Percentiles rank a stretch among this genome's conserved stretches.
Conservation (phyloP, 2,797 vertebrate species). For the Anguilla anguilla region DNA sequence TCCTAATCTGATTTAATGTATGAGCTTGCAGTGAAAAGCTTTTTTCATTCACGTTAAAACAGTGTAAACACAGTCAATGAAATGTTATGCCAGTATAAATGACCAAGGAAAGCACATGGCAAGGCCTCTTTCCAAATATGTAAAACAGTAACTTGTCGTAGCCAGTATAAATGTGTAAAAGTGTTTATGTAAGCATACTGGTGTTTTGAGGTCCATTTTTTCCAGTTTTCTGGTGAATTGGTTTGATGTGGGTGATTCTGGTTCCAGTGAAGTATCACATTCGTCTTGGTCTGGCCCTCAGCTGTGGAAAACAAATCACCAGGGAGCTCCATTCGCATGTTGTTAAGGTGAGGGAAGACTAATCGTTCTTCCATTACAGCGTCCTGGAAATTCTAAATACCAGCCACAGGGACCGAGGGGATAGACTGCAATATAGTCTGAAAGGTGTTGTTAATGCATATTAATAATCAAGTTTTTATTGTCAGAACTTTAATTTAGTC, state of each 20-base stretch:
- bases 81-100: neutral
- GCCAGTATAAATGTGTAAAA: slow-evolving; percentile 16
- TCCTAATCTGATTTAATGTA: neutral
- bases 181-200: neutral
- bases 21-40: neutral
- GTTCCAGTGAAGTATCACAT: neutral
- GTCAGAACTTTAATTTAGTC: neutral
- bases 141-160: neutral
- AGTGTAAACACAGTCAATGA: neutral
- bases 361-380: neutral
- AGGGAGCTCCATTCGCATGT: neutral
- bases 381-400: neutral
- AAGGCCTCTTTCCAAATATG: neutral
- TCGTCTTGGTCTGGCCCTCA: slow-evolving; percentile 4
- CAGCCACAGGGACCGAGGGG: neutral
- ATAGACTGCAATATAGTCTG: neutral
- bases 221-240: neutral
- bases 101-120: neutral
- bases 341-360: neutral
- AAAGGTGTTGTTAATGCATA: neutral
- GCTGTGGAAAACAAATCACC: neutral
- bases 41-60: neutral
- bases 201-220: neutral
- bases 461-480: neutral
- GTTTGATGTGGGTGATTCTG: slow-evolving; percentile 4